Percentiles rank a stretch among this genome's conserved stretches.
phyloP scores from a whole-genome alignment of 2,113 vertebrate genomes.

The Petaurus breviceps region DNA sequence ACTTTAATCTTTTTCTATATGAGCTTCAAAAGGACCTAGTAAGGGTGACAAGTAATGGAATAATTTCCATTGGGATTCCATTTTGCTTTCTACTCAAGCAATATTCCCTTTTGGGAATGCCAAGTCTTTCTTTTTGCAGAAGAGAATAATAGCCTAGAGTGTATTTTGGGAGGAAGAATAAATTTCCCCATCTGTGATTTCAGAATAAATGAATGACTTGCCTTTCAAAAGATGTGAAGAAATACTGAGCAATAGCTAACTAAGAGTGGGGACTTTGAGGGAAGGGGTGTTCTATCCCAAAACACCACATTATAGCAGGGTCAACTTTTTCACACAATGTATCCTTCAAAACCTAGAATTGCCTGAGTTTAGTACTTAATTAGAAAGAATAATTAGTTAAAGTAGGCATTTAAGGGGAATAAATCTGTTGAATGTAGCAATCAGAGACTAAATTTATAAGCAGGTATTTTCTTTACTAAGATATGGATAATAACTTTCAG shows the following conservation, averaged over 20 bases:
- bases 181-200: neutral
- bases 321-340: neutral
- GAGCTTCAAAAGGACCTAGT: neutral
- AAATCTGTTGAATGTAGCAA: neutral
- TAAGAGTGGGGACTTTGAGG: no score
- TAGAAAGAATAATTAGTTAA: neutral
- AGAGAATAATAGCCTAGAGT: neutral
- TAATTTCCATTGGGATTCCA: neutral
- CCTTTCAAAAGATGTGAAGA: neutral
- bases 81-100: neutral
- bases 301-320: neutral
- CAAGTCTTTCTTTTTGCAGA: neutral
- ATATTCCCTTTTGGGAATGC: neutral
- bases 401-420: neutral
- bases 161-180: neutral
- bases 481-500: neutral
- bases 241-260: neutral
- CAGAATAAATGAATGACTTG: neutral
- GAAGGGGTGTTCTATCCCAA: neutral
- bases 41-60: neutral
- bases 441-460: neutral
- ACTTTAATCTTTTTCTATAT: neutral
- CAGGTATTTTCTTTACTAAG: neutral
- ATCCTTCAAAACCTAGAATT: neutral
- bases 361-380: neutral